A percentile compares a stretch with the other conserved stretches of the same genome.
Evolutionary conservation across 2,797 vertebrate species (phyloP).

Genomic region (Rhyacichthys aspro): DNA sequence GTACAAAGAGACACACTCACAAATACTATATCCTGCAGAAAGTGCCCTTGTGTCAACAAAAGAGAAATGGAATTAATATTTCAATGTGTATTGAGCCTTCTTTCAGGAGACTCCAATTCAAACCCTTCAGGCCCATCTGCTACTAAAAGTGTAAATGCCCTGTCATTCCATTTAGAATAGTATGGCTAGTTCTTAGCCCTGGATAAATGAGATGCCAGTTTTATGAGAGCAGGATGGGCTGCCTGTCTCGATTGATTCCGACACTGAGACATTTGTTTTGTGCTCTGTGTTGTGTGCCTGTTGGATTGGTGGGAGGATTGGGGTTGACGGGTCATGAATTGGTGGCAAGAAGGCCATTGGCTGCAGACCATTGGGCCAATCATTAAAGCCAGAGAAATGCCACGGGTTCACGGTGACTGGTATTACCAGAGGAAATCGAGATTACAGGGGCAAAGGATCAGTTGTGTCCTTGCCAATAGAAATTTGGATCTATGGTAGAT

Average conservation of each 20-base stretch:
- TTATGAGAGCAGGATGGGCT: constrained; percentile 76
- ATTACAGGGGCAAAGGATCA: constrained; percentile 66
- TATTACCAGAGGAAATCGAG: constrained; percentile 76
- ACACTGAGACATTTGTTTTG: constrained; percentile 77
- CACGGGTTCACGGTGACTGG: constrained; percentile 71
- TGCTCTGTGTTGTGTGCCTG: constrained; percentile 74
- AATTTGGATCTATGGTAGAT: constrained; percentile 53
- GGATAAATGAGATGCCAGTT: constrained; percentile 76
- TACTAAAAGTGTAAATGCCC: constrained; percentile 55
- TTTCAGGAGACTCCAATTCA: constrained; percentile 33
- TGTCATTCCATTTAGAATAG: constrained; percentile 64
- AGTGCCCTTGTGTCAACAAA: constrained; percentile 49
- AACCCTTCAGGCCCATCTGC: constrained; percentile 44
- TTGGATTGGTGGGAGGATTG: constrained; percentile 84
- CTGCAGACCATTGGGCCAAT: constrained; percentile 80
- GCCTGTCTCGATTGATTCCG: constrained; percentile 78
- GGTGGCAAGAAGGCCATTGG: constrained; percentile 76
- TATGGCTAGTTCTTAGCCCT: constrained; percentile 51
- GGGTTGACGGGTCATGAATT: constrained; percentile 87
- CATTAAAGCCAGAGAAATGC: constrained; percentile 79
- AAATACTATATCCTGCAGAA: constrained; percentile 42
- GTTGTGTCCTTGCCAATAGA: constrained; percentile 67
- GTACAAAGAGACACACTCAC: background rate
- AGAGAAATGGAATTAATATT: constrained; percentile 56
- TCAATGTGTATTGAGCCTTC: constrained; percentile 32